Base-by-base conservation (phyloP, 2,113 vertebrate species). In the Miniopterus natalensis region DNA sequence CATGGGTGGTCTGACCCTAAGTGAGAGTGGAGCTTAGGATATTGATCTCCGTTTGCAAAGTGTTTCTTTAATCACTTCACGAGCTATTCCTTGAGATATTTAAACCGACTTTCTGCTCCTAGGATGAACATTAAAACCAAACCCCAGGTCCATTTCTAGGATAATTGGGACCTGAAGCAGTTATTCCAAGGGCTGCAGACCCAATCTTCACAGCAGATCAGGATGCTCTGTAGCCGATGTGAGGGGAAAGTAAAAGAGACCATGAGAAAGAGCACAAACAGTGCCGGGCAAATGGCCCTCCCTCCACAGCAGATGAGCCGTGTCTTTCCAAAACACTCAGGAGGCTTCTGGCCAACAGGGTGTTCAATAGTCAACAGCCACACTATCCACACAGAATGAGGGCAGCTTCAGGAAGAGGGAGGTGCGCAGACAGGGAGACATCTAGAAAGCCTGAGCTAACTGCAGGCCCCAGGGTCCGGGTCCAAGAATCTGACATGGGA, bases 61-160 rank as follows among this genome's bases (percentile, higher is more conserved):
- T 96, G 93, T 94, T 96, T 97, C 93, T 96, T 96, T 96, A 97
- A 97, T 97, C 88, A 95, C 66, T 95, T 97, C 84, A 95, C 85
- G 81, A 88, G 70, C 57, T 86, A 86, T 95, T 92, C 94, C 92
- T 92, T 55, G 29, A 95, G 53, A 84, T 87, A 75, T 77, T 94
- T 95, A 85, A 96, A 40, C 70, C 89, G 88, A 20, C 59, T 95
- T 96, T 83, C 78, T 70, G 68, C 83, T 80, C 21, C 47, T 42
- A 79, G 51, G 29, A 55, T 88, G 23, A 97, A 74, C 25, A 96
- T 92, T 29, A 95, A 59, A 97, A 96, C 59, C 9, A 87, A 96
- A 96, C 90, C 59, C 80, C 86, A 92, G 36, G 63, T 88, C 74
- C 80, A 51, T 94, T 95, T 95, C 94, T 89, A 94, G 93, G 53